Evolutionary conservation across 2,797 vertebrate species (phyloP).

Genomic region (Pipistrellus pipistrellus): DNA sequence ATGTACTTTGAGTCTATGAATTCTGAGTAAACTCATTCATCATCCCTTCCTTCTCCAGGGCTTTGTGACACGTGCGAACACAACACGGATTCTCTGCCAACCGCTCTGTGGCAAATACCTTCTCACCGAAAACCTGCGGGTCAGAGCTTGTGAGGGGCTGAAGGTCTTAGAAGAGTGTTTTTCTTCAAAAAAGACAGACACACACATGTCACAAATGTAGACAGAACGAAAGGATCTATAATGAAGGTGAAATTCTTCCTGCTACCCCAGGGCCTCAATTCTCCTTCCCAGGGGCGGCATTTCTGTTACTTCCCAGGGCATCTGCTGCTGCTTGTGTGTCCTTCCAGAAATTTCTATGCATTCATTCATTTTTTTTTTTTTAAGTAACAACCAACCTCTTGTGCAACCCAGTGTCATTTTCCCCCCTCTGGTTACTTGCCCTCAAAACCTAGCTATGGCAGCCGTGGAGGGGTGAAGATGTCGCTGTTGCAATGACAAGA

Average conservation of each 20-base stretch:
- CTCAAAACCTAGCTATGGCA: not conserved
- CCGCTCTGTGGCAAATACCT: not conserved
- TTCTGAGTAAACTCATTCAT: not conserved
- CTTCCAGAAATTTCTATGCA: conserved; percentile 23
- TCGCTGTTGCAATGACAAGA: not conserved
- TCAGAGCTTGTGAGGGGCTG: not conserved
- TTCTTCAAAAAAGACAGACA: not conserved
- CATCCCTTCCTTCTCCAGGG: not conserved
- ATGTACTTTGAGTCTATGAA: not conserved
- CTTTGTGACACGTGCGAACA: accelerated
- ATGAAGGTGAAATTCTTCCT: not conserved
- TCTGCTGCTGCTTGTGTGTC: not conserved
- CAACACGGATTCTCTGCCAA: not conserved
- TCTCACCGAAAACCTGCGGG: not conserved
- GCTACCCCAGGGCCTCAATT: not conserved
- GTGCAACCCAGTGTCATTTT: not conserved
- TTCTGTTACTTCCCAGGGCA: not conserved
- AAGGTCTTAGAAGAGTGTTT: not conserved
- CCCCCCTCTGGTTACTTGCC: not conserved
- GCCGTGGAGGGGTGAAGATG: not conserved
- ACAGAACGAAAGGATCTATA: not conserved
- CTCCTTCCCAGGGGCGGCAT: too few species aligned
- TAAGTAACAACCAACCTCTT: not conserved
- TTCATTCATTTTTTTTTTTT: not conserved
- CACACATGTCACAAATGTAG: accelerated